Evolutionary conservation across 2,888 invertebrate species (phyloP).

Genomic region (Rotaria macrura): DNA sequence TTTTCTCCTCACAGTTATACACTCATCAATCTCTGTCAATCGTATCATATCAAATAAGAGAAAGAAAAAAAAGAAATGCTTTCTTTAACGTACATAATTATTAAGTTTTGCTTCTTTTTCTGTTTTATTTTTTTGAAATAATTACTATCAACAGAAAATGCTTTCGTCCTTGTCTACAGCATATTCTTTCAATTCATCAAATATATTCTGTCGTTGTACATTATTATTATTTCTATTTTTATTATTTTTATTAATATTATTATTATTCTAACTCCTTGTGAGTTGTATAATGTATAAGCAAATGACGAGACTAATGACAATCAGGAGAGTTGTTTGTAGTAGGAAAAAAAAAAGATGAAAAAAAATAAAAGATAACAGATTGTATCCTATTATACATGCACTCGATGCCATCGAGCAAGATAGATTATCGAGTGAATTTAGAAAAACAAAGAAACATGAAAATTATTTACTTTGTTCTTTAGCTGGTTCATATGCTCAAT

Average conservation of each 20-base stretch:
- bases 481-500: not conserved
- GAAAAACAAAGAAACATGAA: not conserved
- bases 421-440: not conserved
- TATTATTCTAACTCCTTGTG: not conserved
- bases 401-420: not conserved
- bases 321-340: not conserved
- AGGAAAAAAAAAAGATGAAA: not conserved
- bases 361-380: not conserved
- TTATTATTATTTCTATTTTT: not conserved
- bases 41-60: not conserved
- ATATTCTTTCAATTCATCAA: slow-evolving; percentile 3
- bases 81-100: not conserved
- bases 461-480: not conserved
- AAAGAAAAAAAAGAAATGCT: not conserved
- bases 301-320: slow-evolving; percentile 3
- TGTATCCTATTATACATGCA: not conserved
- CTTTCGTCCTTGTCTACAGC: not conserved
- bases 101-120: not conserved
- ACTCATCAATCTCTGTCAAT: not conserved
- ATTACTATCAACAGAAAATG: not conserved
- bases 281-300: not conserved
- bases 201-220: not conserved
- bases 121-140: not conserved
- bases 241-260: not conserved
- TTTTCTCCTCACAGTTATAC: not conserved